These are phyloP conservation scores for Sandelia bainsii DNA, from an alignment of 2,797 vertebrate genomes.

Conservation along the genomic window DNA sequence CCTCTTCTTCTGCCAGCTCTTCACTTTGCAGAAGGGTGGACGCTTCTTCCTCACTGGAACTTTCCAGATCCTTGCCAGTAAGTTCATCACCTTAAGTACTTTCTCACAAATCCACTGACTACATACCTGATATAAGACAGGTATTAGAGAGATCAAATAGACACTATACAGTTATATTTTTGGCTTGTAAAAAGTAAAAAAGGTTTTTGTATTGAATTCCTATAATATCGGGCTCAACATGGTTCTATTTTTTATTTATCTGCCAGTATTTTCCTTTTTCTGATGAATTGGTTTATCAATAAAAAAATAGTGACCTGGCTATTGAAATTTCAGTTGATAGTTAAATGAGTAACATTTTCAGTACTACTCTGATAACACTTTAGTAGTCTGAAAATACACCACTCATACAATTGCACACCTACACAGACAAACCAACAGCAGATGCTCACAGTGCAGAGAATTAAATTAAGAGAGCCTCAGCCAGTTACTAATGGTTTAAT, in stretches of 20 bases:
- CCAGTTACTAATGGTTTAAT: constrained; percentile 61
- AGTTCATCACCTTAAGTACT: constrained; percentile 68
- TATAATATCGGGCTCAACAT: background rate
- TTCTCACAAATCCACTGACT: background rate
- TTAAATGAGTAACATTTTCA: background rate
- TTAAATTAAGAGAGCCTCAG: constrained; percentile 53
- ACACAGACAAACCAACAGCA: background rate
- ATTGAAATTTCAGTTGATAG: background rate
- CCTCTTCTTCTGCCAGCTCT: constrained; percentile 98
- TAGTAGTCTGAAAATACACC: background rate
- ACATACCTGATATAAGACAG: background rate
- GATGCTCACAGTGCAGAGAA: constrained; percentile 37
- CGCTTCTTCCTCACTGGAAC: constrained; percentile 95
- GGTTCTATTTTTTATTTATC: background rate
- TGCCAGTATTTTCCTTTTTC: background rate
- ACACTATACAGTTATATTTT: background rate
- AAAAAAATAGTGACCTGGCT: background rate
- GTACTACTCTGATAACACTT: background rate
- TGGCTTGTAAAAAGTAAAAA: background rate
- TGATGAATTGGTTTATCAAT: too few species aligned
- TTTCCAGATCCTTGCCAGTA: constrained; percentile 96
- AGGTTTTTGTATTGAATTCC: background rate
- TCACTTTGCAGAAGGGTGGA: constrained; percentile 97
- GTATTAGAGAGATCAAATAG: too few species aligned
- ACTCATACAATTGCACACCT: constrained; percentile 7